Evolutionary conservation across 2,888 invertebrate species (phyloP).

Genomic region (Alitta virens): DNA sequence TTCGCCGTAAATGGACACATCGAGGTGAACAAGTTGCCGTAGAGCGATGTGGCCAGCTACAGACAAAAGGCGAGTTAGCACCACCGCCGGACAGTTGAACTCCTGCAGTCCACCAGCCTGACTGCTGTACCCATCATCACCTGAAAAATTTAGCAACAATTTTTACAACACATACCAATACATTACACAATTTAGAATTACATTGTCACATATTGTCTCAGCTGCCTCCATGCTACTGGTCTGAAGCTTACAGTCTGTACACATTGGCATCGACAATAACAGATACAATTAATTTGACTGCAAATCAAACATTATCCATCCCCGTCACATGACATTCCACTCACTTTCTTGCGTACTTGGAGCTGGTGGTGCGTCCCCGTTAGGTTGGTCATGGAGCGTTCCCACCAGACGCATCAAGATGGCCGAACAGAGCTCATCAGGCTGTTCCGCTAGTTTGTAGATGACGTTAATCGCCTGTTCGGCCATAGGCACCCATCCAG

Average conservation of each 20-base stretch:
- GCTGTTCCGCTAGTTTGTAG: slow-evolving; percentile 65
- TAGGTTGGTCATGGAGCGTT: too few relatives aligned
- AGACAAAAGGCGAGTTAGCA: slow-evolving; percentile 60
- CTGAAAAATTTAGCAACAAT: too few relatives aligned
- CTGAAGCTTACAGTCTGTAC: too few relatives aligned
- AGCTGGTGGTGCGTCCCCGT: not conserved
- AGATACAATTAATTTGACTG: too few relatives aligned
- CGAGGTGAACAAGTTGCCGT: slow-evolving; percentile 77
- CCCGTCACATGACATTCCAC: not conserved
- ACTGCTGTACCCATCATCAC: not conserved
- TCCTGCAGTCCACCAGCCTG: not conserved
- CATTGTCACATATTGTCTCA: too few relatives aligned
- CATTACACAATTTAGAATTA: too few relatives aligned
- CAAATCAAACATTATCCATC: too few relatives aligned
- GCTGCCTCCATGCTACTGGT: too few relatives aligned
- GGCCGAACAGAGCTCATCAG: slow-evolving; percentile 59
- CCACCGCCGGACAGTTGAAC: slow-evolving; percentile 10
- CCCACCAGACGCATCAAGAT: slow-evolving; percentile 33
- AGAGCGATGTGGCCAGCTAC: slow-evolving; percentile 74
- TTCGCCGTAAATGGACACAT: slow-evolving; percentile 80
- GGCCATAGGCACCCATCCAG: slow-evolving; percentile 64
- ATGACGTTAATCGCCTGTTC: slow-evolving; percentile 65
- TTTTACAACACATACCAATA: too few relatives aligned
- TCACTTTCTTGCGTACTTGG: not conserved
- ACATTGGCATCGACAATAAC: too few relatives aligned